Evolutionary conservation across 2,113 vertebrate species (phyloP), one percentile per base, ranked within the genome.

Genomic region (Rhizomys pruinosus): DNA sequence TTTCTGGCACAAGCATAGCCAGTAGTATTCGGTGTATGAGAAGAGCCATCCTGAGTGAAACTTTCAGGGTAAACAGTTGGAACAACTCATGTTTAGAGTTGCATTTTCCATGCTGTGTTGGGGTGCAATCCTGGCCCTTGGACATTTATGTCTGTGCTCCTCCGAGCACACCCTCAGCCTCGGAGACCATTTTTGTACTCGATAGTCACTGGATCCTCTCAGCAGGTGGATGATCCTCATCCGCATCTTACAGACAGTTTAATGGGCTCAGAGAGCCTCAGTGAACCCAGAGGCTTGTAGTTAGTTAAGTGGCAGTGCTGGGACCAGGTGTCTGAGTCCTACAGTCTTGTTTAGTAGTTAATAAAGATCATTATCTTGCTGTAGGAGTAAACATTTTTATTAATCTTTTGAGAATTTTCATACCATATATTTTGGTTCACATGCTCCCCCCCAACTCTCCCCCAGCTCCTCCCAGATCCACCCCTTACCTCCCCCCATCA

Each of bases 21-120:
- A 99, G 87, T 95, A 99, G 99, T 61, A 99, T 99, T 96, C 99
- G 99, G 61, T 99, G 99, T 84, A 98, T 99, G 98, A 99, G 99
- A 78, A 98, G 98, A 91, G 99, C 99, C 3, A 98, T 99, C 74
- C 97, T 99, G 71, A 98, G 98, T 69, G 99, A 99, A 55, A 98
- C 98, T 90, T 99, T 99, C 94, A 99, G 98, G 98, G 99, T 99
- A 79, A 97, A 96, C 0, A 88, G 57, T 27, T 79, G 29, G 94
- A 79, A 66, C 34, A 57, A 52, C 81, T 85, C 80, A 55, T 39
- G 68, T n/a, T n/a, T n/a, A n/a, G n/a, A n/a, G n/a, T n/a, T 89
- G 69, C 72, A 66, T 87, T 63, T 59, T 29, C n/a, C 52, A 10
- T 25, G 25, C 3, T 61, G 55, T 27, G 29, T 19, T 22, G n/a